Conservation (phyloP, 2,797 vertebrate genomes). For the Notoglanidium macrostoma region DNA sequence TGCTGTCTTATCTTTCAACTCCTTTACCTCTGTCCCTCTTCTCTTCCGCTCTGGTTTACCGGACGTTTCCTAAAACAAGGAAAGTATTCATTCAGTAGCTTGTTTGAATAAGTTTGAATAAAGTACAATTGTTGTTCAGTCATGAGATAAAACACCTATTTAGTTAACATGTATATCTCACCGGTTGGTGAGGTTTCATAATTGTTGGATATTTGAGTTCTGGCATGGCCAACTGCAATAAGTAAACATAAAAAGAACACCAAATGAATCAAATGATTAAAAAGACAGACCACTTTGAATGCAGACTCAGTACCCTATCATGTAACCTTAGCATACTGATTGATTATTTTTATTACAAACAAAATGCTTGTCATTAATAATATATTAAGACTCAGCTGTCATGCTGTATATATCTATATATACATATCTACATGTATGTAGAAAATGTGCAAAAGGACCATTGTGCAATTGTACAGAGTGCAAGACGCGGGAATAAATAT, state of each 20-base stretch:
- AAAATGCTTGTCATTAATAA: background rate
- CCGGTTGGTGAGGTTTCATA: background rate
- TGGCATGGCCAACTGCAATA: constrained; percentile 43
- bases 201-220: background rate
- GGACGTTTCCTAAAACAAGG: constrained; percentile 49
- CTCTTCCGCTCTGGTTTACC: constrained; percentile 25
- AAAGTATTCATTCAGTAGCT: background rate
- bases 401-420: too few relatives aligned
- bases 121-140: background rate
- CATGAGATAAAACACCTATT: background rate
- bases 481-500: too few relatives aligned
- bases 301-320: background rate
- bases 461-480: too few relatives aligned
- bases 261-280: constrained; percentile 6
- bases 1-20: background rate
- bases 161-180: constrained; percentile 24
- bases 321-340: background rate
- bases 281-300: background rate
- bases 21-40: constrained; percentile 13
- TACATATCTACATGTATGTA: too few relatives aligned
- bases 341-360: background rate
- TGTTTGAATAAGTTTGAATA: background rate
- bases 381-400: background rate
- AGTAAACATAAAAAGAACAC: background rate
- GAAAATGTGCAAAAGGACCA: too few relatives aligned